These are phyloP conservation scores for Drosophila anomelani DNA, from an alignment of 2,888 invertebrate genomes.

Conservation along the genomic window DNA sequence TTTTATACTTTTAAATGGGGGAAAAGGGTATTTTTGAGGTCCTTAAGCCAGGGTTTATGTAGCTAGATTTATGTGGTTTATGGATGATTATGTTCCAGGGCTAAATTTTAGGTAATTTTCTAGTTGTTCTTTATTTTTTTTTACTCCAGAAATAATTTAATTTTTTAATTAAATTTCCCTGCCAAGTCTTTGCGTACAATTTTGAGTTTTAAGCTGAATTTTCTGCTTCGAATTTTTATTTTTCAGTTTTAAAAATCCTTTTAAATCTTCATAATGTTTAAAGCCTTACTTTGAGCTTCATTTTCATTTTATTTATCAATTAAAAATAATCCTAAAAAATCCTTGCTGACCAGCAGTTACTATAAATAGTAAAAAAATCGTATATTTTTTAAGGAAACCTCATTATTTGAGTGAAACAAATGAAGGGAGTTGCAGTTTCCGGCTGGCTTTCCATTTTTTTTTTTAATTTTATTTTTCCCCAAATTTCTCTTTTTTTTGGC, in stretches of 20 bases:
- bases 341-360: too few relatives aligned
- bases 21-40: neutral
- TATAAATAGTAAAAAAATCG: neutral
- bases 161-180: neutral
- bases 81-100: neutral
- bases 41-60: neutral
- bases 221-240: too few relatives aligned
- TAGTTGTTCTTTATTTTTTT: neutral
- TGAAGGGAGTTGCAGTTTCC: conserved; percentile 27
- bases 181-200: too few relatives aligned
- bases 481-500: conserved; percentile 46
- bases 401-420: conserved; percentile 63
- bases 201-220: too few relatives aligned
- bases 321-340: neutral
- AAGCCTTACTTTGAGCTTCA: neutral
- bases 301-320: neutral
- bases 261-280: too few relatives aligned
- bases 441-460: conserved; percentile 19
- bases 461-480: neutral
- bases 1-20: neutral
- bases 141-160: too few relatives aligned
- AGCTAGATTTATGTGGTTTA: neutral
- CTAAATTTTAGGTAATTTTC: neutral
- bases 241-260: too few relatives aligned
- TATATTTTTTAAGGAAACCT: conserved; percentile 21